Base-by-base conservation (phyloP, 2,797 vertebrate genomes). In the Enteromius argenteus region DNA sequence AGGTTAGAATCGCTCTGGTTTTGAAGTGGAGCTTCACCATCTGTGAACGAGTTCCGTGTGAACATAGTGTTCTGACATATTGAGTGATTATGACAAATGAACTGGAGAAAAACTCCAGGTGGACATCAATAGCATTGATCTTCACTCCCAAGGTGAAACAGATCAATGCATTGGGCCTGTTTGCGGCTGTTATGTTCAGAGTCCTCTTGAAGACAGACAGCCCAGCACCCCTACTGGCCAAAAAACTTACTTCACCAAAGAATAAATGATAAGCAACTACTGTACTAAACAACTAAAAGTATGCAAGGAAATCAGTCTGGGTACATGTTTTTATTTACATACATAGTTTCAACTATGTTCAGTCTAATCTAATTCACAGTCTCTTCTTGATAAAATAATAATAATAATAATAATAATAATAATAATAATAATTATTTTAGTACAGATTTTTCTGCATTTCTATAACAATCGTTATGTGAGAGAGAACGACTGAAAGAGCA, bases 21-120 rank as follows among this genome's bases (percentile, higher is more conserved):
- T 80, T 93, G 91, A 93, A 91, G 91, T 88, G 84, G 90, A 90
- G 89, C 78, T 86, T 85, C 49, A 72, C 62, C 49, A 67, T 79
- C 82, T 84, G 49, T 74, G 39, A 56, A 85, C 10, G 67, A 83
- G 72, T 76, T 73, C 44, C 42, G 30, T 30, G 64, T 76, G 78
- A 85, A 71, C 78, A 8, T 14, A 90, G 91, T 90, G 85, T 86
- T 91, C 91, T 89, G 94, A 92, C 87, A 49, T 95, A 95, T 94
- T 71, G 93, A 95, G 89, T 86, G 86, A 81, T 91, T 91, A 90
- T 93, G 94, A 95, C 94, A 92, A 92, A 93, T 92, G 93, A 93
- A 94, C 93, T 93, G 92, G 91, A 94, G 80, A 81, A 91, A 90
- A 91, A 93, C 94, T 92, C 92, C 89, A 93, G 93, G 92, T 93